These are phyloP conservation scores for Strongylocentrotus purpuratus DNA, from an alignment of 35 echinoderm and acorn worm species.

Conservation along the genomic window DNA sequence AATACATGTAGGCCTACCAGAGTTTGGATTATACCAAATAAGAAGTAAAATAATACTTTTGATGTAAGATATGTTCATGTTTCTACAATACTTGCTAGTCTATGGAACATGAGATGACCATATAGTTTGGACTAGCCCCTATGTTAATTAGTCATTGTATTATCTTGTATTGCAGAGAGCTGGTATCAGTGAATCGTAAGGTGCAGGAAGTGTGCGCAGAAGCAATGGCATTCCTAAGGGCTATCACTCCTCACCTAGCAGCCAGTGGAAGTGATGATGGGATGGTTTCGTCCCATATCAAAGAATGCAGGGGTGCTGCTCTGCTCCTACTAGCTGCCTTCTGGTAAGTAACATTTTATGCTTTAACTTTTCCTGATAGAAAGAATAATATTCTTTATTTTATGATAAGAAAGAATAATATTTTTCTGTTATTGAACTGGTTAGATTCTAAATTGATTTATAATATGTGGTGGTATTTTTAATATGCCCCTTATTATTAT, in stretches of 20 bases:
- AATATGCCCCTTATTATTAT: no score
- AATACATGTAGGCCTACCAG: no score
- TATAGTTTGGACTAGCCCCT: no score
- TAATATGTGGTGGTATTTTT: background rate
- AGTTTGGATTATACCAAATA: no score
- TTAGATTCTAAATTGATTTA: background rate
- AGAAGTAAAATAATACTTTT: no score
- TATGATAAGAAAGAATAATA: no score
- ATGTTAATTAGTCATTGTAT: no score
- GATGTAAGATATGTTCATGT: no score
- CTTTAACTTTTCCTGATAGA: no score
- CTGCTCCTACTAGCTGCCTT: slow-evolving; percentile 67
- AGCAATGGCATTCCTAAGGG: slow-evolving; percentile 52
- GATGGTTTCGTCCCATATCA: slow-evolving; percentile 55
- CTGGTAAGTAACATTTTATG: slow-evolving; percentile 49
- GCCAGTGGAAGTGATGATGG: background rate
- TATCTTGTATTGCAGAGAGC: slow-evolving; percentile 42
- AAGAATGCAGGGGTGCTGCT: no score
- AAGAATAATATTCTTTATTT: background rate
- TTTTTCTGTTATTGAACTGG: background rate
- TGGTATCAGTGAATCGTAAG: slow-evolving; percentile 72
- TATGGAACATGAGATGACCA: no score
- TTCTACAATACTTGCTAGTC: no score
- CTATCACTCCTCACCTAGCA: slow-evolving; percentile 55
- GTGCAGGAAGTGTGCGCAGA: slow-evolving; percentile 74